Evolutionary conservation across 1,140 invertebrate species (phyloP).

Genomic region (Centruroides sculpturatus): DNA sequence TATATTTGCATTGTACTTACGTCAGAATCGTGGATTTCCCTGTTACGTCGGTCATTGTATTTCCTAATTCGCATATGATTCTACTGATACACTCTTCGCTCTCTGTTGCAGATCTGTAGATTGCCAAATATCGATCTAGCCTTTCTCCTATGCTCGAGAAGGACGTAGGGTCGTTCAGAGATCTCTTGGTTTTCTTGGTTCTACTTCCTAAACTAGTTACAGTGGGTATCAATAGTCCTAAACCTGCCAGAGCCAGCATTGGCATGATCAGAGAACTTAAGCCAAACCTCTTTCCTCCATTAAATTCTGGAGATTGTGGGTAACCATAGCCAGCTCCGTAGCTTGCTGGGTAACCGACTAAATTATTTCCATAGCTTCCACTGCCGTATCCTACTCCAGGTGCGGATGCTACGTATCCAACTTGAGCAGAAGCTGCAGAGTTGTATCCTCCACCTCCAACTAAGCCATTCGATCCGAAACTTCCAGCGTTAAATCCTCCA

Average conservation of each 20-base stretch:
- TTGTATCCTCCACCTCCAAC: conserved; percentile 3
- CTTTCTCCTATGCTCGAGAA: neutral
- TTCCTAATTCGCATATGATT: neutral
- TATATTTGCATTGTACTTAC: neutral
- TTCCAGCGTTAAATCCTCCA: neutral
- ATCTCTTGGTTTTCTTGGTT: conserved; percentile 9
- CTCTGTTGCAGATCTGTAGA: neutral
- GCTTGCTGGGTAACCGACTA: neutral
- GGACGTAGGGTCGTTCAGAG: neutral
- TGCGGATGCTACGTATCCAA: conserved; percentile 1
- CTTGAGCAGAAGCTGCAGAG: neutral
- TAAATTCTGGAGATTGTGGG: conserved; percentile 7
- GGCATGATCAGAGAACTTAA: conserved; percentile 22
- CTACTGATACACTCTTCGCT: neutral
- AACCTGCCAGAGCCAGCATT: conserved; percentile 21
- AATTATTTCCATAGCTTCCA: neutral
- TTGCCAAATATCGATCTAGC: neutral
- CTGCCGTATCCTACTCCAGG: neutral
- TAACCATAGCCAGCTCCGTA: conserved; percentile 4
- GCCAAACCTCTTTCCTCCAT: conserved; percentile 16
- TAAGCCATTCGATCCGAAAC: neutral
- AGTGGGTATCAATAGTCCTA: conserved; percentile 21
- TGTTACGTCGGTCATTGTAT: neutral
- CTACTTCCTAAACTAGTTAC: conserved; percentile 18
- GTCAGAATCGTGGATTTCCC: neutral